Percentiles rank a stretch among this genome's conserved stretches.
These are phyloP conservation scores for Epistrophella euchroma DNA, from an alignment of 2,888 invertebrate species.

Conservation along the genomic window DNA sequence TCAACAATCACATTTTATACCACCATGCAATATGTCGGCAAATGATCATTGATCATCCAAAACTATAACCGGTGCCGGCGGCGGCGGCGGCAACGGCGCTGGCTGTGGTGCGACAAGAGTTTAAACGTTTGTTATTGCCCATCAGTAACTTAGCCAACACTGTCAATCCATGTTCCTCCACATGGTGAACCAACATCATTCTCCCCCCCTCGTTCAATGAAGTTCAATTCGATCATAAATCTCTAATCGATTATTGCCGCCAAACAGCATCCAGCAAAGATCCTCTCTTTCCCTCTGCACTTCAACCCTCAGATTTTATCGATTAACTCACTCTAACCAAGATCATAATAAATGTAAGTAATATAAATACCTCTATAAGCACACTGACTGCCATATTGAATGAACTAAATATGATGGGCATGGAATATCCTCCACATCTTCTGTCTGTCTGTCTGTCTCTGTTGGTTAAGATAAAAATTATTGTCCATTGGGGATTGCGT, in stretches of 20 bases:
- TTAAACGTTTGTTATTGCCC: conserved; percentile 71
- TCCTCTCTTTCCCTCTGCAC: conserved; percentile 3
- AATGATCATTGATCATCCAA: conserved; percentile 70
- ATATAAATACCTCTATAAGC: conserved; percentile 23
- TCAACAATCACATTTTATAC: conserved; percentile 50
- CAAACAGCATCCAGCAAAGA: background rate
- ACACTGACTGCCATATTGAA: conserved; percentile 41
- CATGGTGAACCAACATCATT: background rate
- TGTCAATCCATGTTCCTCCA: conserved; percentile 41
- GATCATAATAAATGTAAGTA: conserved; percentile 31
- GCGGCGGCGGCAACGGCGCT: background rate
- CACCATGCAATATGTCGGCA: conserved; percentile 60
- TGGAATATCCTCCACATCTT: conserved; percentile 31
- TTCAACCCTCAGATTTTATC: conserved; percentile 50
- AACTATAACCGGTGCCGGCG: conserved; percentile 17
- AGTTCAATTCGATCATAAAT: conserved; percentile 58
- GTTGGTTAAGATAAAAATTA: conserved; percentile 55
- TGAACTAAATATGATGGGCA: conserved; percentile 74
- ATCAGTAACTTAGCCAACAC: conserved; percentile 57
- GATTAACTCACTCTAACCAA: conserved; percentile 52
- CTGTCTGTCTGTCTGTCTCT: background rate
- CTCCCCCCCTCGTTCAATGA: background rate
- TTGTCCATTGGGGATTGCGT: conserved; percentile 70
- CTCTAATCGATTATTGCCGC: conserved; percentile 64
- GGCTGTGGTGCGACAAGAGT: conserved; percentile 52